Base-by-base conservation (phyloP, 2,888 invertebrate genomes). In the Melipona bicolor region DNA sequence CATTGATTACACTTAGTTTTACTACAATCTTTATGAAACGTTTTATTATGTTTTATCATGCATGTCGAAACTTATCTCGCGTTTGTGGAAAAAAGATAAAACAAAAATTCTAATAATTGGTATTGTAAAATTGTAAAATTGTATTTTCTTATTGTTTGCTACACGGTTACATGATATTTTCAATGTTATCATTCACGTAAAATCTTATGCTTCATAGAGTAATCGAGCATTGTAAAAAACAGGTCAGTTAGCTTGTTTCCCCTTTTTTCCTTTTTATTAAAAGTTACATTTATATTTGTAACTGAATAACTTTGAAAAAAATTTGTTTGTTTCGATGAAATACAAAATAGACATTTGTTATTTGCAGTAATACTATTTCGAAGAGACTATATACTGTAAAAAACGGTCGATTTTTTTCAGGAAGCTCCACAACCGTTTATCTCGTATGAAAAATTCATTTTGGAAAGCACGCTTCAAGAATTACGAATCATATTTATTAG, bases 401-500 rank as follows among this genome's bases (percentile, higher is more conserved):
- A 56, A 56, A 13, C 13, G 56, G n/a, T 13, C 4, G 13, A 56
- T n/a, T 56, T 56, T 13, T 56, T 5, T 11, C 5, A 56, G n/a
- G n/a, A 56, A 56, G n/a, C n/a, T n/a, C 13, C 2, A 2, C 2
- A 15, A n/a, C 2, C n/a, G 56, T 56, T 21, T 21, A 0, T 36
- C 21, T 62, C 9, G 19, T 2, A 24, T 27, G 17, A 19, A 19
- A n/a, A 32, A 61, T 50, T 43, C 4, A 13, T 52, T 74, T 36
- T n/a, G 4, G 17, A 32, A 78, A 56, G 27, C 36, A 32, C 6
- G 19, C 27, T 32, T 54, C n/a, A 49, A 9, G 19, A 65, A 49
- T 52, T 72, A 65, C 65, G 72, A 72, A 70, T 71, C 59, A 61
- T 77, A 52, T 43, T 56, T 27, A 19, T 21, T 36, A 61, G 36